Evolutionary conservation across 2,888 invertebrate genomes (phyloP).

Genomic region (Erpobdella octoculata): DNA sequence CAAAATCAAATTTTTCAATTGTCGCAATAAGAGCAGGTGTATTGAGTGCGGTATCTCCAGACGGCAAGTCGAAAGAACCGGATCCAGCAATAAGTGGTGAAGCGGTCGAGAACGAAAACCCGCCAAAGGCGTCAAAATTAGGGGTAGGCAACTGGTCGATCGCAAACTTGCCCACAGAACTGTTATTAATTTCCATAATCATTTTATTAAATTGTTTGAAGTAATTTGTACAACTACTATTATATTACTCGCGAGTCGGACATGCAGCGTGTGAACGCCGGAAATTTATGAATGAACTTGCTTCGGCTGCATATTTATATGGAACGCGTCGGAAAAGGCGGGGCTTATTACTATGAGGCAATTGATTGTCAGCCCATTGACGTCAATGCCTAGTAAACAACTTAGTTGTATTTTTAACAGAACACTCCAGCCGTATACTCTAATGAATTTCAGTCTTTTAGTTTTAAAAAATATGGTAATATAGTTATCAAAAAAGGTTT

Average conservation of each 20-base stretch:
- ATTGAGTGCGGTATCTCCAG: slow-evolving; percentile 19
- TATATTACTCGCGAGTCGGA: neutral
- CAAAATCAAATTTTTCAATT: slow-evolving; percentile 23
- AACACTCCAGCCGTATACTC: neutral
- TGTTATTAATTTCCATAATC: slow-evolving; percentile 16
- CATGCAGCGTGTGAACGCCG: neutral
- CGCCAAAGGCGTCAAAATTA: slow-evolving; percentile 10
- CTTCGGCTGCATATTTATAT: neutral
- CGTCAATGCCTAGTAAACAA: slow-evolving; percentile 11
- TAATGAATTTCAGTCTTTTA: neutral
- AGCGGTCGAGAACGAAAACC: slow-evolving; percentile 4
- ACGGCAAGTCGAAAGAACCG: slow-evolving; percentile 14
- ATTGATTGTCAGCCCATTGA: neutral
- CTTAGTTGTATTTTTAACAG: neutral
- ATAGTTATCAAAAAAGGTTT: neutral
- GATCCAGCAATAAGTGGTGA: slow-evolving; percentile 15
- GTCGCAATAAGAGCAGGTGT: slow-evolving; percentile 19
- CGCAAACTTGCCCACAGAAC: slow-evolving; percentile 1
- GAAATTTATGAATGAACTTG: slow-evolving; percentile 18
- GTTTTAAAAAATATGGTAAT: neutral
- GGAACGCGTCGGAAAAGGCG: slow-evolving; percentile 13
- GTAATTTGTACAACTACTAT: neutral
- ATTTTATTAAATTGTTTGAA: neutral
- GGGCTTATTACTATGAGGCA: neutral
- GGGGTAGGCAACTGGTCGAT: slow-evolving; percentile 17